Evolutionary conservation across 2,113 vertebrate species (phyloP).

Genomic region (Odocoileus hemionus): DNA sequence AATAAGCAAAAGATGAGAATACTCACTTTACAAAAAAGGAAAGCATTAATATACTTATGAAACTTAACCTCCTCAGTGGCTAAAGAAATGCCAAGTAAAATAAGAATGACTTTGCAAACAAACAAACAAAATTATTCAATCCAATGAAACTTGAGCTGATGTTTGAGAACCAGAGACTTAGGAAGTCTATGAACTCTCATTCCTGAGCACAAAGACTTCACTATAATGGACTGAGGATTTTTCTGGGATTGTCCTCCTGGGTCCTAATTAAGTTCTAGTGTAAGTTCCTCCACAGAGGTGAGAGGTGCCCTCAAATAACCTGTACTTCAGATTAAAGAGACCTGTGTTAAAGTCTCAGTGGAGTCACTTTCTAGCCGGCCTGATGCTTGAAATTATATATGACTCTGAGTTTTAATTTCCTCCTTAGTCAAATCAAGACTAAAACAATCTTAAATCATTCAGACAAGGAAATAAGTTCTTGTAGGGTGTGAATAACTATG

Average conservation of each 20-base stretch:
- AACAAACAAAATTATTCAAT: background rate
- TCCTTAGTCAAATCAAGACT: background rate
- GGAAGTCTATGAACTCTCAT: background rate
- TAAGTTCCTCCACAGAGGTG: background rate
- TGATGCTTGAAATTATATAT: background rate
- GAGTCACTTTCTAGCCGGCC: background rate
- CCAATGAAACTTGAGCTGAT: background rate
- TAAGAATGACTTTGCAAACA: background rate
- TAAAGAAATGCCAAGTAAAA: slow-evolving; percentile 25
- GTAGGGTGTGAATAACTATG: background rate
- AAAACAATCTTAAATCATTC: background rate
- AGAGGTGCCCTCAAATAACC: background rate
- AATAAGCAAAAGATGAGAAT: background rate
- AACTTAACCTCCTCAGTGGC: background rate
- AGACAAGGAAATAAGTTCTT: background rate
- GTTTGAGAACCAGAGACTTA: background rate
- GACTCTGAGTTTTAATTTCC: background rate
- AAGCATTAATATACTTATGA: background rate
- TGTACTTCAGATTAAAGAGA: background rate
- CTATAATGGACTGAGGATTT: accelerated
- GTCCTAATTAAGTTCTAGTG: background rate
- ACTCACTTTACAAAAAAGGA: background rate
- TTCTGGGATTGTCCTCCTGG: background rate
- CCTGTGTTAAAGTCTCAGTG: background rate
- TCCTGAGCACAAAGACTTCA: accelerated